phyloP scores from a whole-genome alignment of 2,113 vertebrate genomes.

The Cryptomyrus ogoouensis region DNA sequence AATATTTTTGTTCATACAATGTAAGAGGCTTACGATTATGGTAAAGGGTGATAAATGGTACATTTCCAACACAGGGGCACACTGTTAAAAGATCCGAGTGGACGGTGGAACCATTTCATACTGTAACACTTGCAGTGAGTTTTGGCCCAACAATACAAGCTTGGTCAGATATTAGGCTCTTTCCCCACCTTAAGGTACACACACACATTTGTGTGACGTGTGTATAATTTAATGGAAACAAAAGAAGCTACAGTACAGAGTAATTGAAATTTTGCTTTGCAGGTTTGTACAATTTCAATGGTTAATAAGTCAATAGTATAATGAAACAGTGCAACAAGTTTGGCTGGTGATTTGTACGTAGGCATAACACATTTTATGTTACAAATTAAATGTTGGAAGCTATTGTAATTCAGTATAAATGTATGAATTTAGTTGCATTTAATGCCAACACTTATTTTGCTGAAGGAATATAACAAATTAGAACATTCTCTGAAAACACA shows the following conservation, averaged over 20 bases:
- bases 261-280: background rate
- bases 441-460: constrained; percentile 13
- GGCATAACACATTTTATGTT: background rate
- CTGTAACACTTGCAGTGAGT: background rate
- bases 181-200: background rate
- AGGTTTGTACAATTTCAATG: background rate
- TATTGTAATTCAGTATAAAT: background rate
- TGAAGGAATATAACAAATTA: constrained; percentile 7
- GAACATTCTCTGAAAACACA: constrained; percentile 43
- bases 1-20: background rate
- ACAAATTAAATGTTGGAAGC: background rate
- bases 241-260: background rate
- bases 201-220: background rate
- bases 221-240: background rate
- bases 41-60: background rate
- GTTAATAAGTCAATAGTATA: background rate
- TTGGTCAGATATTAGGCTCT: background rate
- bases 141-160: background rate
- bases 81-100: background rate
- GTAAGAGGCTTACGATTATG: background rate
- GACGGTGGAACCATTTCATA: background rate
- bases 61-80: background rate
- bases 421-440: constrained; percentile 9
- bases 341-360: constrained; percentile 16
- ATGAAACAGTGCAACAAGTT: background rate